phyloP scores from a whole-genome alignment of 1,140 invertebrate species.

The Paraescarpia echinospica region DNA sequence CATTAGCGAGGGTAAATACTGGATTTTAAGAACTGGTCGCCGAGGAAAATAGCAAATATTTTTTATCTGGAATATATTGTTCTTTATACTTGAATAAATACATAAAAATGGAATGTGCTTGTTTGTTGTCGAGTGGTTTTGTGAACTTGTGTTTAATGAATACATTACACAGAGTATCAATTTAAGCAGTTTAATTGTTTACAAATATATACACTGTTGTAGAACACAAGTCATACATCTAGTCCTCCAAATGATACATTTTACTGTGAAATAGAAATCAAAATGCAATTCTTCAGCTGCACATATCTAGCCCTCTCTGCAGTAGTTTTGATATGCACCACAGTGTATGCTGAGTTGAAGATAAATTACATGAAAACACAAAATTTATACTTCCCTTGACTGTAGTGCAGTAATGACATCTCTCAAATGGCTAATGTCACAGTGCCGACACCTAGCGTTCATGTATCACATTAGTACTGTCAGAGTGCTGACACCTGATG shows the following conservation, averaged over 20 bases:
- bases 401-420: not conserved
- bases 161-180: not conserved
- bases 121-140: not conserved
- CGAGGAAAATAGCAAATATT: conserved; percentile 1
- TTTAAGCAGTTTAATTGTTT: not conserved
- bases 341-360: not conserved
- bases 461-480: no score
- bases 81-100: not conserved
- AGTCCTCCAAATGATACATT: not conserved
- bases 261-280: not conserved
- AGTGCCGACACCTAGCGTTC: not conserved
- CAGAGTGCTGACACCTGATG: no score
- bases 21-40: not conserved
- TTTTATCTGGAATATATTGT: conserved; percentile 6
- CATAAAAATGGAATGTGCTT: not conserved
- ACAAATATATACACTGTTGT: not conserved
- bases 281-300: no score
- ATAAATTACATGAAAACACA: not conserved
- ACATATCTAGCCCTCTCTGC: no score
- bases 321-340: not conserved
- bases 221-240: not conserved
- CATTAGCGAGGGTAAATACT: not conserved
- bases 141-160: not conserved
- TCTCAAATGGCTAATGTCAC: not conserved
- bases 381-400: not conserved